phyloP scores from a whole-genome alignment of 2,113 vertebrate species.

The Passerina amoena region DNA sequence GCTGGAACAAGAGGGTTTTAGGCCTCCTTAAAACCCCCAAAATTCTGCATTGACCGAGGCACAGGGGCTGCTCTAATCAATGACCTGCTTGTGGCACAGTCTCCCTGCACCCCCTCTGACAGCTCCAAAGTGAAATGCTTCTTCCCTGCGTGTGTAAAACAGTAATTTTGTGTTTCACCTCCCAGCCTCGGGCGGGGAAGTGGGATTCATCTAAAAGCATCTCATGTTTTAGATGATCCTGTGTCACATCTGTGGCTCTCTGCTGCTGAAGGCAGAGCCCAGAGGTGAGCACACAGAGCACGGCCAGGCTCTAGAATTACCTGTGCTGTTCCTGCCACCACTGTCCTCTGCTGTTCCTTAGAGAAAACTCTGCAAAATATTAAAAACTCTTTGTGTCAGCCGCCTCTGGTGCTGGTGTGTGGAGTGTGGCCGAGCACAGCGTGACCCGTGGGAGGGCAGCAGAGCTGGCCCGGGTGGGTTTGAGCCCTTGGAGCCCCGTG shows the following conservation, averaged over 20 bases:
- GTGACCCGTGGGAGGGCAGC: background rate
- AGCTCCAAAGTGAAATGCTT: background rate
- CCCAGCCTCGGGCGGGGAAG: background rate
- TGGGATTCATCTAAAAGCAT: rapidly evolving
- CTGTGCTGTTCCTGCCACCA: rapidly evolving
- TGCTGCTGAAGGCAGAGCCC: background rate
- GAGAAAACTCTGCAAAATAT: background rate
- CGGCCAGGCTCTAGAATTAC: background rate
- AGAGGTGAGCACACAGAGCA: rapidly evolving
- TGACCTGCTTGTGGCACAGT: background rate
- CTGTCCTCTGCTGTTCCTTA: background rate
- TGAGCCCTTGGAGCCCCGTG: rapidly evolving
- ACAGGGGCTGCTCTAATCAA: background rate
- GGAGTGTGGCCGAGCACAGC: rapidly evolving
- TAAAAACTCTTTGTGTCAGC: background rate
- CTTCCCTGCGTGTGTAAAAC: rapidly evolving
- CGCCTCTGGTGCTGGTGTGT: background rate
- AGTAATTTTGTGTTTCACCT: background rate
- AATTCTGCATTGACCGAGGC: background rate
- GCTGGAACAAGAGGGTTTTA: background rate
- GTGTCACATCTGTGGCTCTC: background rate
- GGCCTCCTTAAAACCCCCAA: background rate
- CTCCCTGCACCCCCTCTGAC: background rate
- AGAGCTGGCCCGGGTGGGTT: background rate
- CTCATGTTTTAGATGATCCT: background rate